Evolutionary conservation across 2,797 vertebrate genomes (phyloP).

Genomic region (Fistularia commersonii): DNA sequence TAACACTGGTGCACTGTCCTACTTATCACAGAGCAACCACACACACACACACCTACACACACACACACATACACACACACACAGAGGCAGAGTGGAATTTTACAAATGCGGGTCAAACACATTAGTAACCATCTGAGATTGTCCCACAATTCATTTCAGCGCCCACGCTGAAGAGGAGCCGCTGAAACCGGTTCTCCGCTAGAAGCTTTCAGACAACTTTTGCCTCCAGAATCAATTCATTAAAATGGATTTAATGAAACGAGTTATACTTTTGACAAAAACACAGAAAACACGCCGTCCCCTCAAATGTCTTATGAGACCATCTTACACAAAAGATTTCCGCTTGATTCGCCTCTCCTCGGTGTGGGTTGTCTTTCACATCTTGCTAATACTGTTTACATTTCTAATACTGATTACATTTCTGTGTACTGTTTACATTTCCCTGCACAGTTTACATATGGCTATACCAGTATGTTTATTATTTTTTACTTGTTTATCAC

Average conservation of each 20-base stretch:
- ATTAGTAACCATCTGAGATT: conserved; percentile 49
- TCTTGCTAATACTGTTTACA: conserved; percentile 1
- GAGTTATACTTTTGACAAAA: too few species aligned
- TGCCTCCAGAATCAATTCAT: neutral
- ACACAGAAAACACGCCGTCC: too few species aligned
- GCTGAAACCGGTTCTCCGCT: neutral
- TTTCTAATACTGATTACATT: too few species aligned
- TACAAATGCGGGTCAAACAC: conserved; percentile 47
- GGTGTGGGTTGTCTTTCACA: conserved; percentile 43
- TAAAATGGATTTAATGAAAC: too few species aligned
- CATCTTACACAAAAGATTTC: conserved; percentile 69
- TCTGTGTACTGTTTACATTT: too few species aligned
- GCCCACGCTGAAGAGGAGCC: conserved; percentile 23
- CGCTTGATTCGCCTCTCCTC: conserved; percentile 60
- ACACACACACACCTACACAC: conserved; percentile 18
- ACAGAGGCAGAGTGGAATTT: conserved; percentile 57
- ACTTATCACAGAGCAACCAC: conserved; percentile 2
- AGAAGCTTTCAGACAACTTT: neutral
- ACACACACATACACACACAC: conserved; percentile 17
- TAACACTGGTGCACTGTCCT: neutral
- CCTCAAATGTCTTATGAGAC: too few species aligned
- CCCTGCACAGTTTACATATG: too few species aligned
- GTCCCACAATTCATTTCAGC: conserved; percentile 39
- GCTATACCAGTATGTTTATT: too few species aligned
- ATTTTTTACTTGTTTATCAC: too few species aligned